Base-by-base conservation (phyloP, 2,888 invertebrate species). In the Belgica antarctica region DNA sequence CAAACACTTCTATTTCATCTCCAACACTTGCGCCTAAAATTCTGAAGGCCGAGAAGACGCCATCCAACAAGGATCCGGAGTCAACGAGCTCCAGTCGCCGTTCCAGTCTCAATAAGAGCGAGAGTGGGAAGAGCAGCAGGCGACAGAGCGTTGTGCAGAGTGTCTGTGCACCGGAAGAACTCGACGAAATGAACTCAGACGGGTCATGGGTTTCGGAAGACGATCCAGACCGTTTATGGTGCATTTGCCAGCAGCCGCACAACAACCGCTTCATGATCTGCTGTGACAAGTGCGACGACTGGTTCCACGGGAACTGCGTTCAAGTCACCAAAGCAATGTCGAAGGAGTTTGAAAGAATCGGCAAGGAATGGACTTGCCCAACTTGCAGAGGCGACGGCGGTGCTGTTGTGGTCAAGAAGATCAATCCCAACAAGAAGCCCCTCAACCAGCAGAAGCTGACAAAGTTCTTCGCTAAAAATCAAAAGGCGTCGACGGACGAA, bases 261-360 rank as follows among this genome's bases (percentile, higher is more conserved):
- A 94, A 95, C 76, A 94, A 96, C 79, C 84, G 95, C 69, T 96
- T 97, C 78, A 97, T 97, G 96, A 96, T 96, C 75, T 94, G 94
- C 78, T 97, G 97, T 79, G 96, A 97, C 79, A 85, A 87, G 12
- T 97, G 96, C 78, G 92, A 94, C 77, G 95, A 96, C 77, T 97
- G 96, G 96, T 97, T 94, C 78, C 96, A 97, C 78, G 96, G 96
- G n/a, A 92, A 91, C 77, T 97, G 96, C 81, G 96, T 97, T 12
- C 92, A 92, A 75, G 90, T 97, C 52, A 94, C 94, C 19, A 89
- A 93, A 82, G 87, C 89, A 0, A 90, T 92, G 89, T 94, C 93
- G 70, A 87, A 91, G 75, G 90, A 92, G 80, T 94, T 96, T 92
- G 96, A 96, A 78, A 86, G 88, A 69, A 87, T 89, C 74, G 90